Percentiles rank a stretch among this genome's conserved stretches.
phyloP scores from a whole-genome alignment of 2,113 vertebrate species.

The Brachirus orientalis region DNA sequence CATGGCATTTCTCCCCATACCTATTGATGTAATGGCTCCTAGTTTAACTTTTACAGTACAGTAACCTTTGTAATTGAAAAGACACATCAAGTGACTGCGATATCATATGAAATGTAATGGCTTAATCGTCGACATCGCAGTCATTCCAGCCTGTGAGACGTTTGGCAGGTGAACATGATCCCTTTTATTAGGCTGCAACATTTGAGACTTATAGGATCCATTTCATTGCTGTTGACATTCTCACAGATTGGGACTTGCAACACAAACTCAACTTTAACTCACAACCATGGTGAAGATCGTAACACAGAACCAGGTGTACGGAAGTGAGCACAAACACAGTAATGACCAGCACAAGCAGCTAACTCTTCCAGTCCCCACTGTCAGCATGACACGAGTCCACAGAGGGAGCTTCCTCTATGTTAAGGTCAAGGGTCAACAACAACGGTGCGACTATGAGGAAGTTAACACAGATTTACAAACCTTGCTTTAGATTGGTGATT shows the following conservation, averaged over 20 bases:
- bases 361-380: slow-evolving; percentile 11
- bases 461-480: slow-evolving; percentile 50
- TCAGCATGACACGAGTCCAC: slow-evolving; percentile 38
- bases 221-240: slow-evolving; percentile 68
- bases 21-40: slow-evolving; percentile 15
- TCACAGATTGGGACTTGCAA: slow-evolving; percentile 29
- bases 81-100: slow-evolving; percentile 34
- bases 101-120: slow-evolving; percentile 61
- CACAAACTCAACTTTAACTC: slow-evolving; percentile 40
- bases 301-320: slow-evolving; percentile 25
- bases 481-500: slow-evolving; percentile 1
- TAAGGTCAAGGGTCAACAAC: slow-evolving; percentile 60
- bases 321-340: slow-evolving; percentile 15
- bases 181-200: slow-evolving; percentile 61
- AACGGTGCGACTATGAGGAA: slow-evolving; percentile 53
- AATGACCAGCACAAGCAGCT: not conserved
- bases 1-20: slow-evolving; percentile 6
- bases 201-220: slow-evolving; percentile 63
- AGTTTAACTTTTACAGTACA: slow-evolving; percentile 34
- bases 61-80: slow-evolving; percentile 43
- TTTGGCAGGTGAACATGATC: slow-evolving; percentile 64
- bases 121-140: slow-evolving; percentile 64
- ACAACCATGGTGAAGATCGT: slow-evolving; percentile 30
- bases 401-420: slow-evolving; percentile 51
- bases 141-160: slow-evolving; percentile 56